Evolutionary conservation across 92 coral and sea anemone species (phyloP), one percentile per base, ranked within the genome.

Genomic region (Heteractis magnifica): DNA sequence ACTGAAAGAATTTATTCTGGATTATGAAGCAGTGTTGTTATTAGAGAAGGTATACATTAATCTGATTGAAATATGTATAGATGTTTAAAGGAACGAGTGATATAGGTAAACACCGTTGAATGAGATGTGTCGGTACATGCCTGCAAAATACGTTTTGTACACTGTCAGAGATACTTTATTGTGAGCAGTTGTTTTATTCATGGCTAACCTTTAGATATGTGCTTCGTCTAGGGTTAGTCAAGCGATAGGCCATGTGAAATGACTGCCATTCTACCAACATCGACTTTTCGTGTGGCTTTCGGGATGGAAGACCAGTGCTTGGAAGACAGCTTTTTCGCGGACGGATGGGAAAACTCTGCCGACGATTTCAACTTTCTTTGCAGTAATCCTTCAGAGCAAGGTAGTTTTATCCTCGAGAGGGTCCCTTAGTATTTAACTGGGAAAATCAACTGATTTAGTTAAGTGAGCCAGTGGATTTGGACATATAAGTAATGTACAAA

Each of bases 291-390:
- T 84, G 84, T 92, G 77, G 82, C 87, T 52, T 83, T 92, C 79
- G 84, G 88, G 89, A 89, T 91, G 90, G 98, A 93, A 79, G 95
- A 94, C 56, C 98, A 92, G 78, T 96, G 95, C 81, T 83, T 94
- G 82, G 96, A 92, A 41, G 98, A 96, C 56, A 77, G 94, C 68
- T 87, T 90, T 72, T 91, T 94, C 62, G 79, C 92, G 21, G 98
- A 96, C 75, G 94, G 85, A 62, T 96, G 99, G 99, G 94, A 92
- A 85, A 90, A 91, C 48, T 86, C 96, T 34, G 83, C 90, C 60
- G 93, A 90, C 56, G 99, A 96, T 72, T 87, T 96, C 62, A 89
- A 83, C 53, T 96, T 96, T 87, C 91, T 94, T 71, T 93, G 97
- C 78, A 89, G 80, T 80, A 87, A 89, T 83, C 82, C 85, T 51